Evolutionary conservation across 2,888 invertebrate genomes (phyloP).

Genomic region (Brachynemurus nebulosus): DNA sequence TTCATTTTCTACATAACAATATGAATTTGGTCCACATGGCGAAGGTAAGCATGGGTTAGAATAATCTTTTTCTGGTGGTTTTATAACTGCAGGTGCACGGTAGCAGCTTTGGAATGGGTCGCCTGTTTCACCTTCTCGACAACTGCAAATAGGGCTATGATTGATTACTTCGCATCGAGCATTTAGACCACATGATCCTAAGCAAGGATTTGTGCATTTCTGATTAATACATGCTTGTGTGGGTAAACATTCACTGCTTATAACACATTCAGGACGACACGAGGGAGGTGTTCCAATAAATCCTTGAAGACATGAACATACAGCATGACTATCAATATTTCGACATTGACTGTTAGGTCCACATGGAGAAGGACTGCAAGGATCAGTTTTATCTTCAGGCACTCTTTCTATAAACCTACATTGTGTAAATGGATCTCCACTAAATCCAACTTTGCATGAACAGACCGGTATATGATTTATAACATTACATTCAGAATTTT

Average conservation of each 20-base stretch:
- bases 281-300: slow-evolving; percentile 41
- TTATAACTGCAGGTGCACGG: slow-evolving; percentile 35
- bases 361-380: slow-evolving; percentile 37
- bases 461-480: slow-evolving; percentile 60
- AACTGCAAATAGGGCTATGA: slow-evolving; percentile 40
- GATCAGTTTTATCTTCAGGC: slow-evolving; percentile 24
- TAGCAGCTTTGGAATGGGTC: slow-evolving; percentile 68
- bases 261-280: slow-evolving; percentile 38
- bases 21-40: slow-evolving; percentile 71
- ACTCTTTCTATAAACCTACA: slow-evolving; percentile 24
- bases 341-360: slow-evolving; percentile 40
- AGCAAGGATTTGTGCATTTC: slow-evolving; percentile 42
- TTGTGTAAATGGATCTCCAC: slow-evolving; percentile 48
- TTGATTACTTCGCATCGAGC: slow-evolving; percentile 40
- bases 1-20: slow-evolving; percentile 50
- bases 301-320: slow-evolving; percentile 36
- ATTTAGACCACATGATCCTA: slow-evolving; percentile 37
- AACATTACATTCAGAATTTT: slow-evolving; percentile 54
- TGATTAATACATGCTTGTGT: slow-evolving; percentile 37
- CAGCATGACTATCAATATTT: slow-evolving; percentile 34
- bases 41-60: slow-evolving; percentile 57
- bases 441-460: slow-evolving; percentile 50
- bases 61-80: slow-evolving; percentile 27
- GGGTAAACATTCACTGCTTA: slow-evolving; percentile 37
- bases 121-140: slow-evolving; percentile 45